Base-by-base conservation (phyloP, 2,888 invertebrate genomes). In the Coremacera marginata region DNA sequence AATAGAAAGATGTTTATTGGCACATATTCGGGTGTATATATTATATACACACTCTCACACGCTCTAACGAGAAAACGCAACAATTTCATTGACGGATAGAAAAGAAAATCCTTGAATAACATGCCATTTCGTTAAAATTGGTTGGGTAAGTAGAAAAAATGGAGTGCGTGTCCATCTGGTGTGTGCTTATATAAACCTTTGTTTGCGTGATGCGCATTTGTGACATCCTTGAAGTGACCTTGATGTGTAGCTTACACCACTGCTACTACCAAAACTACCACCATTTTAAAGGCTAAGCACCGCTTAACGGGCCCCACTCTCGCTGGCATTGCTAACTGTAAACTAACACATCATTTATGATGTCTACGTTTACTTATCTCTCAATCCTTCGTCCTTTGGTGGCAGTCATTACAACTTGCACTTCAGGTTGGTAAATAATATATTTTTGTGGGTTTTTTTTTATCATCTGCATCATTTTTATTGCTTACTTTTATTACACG, bases 211-310 rank as follows among this genome's bases (percentile, higher is more conserved):
- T 84, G 84, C 83, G 84, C 83, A 84, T 84, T 82, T 82, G 82
- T 82, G 82, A 82, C 83, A 84, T 84, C 86, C 86, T 86, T 86
- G 84, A 78, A 80, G 76, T 85, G 86, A 86, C 86, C 86, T 86
- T 86, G 85, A 16, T 73, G 75, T 11, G 44, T 14, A 44, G 44
- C 44, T 2, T 11, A 1, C 44, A 44, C 37, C 37, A 68, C 75
- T 76, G 72, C 57, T 68, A 75, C 68, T 37, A 71, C 75, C 55
- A 65, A 44, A 14, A 49, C 22, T 60, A 27, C 52, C 19, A 19
- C 49, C 49, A 44, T 51, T 51, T 68, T 27, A 49, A 65, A 65
- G 19, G 68, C 27, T 3, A 19, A 49, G 19, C 44, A 37, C 11
- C 63, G 68, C 71, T 70, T 49, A 49, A 27, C 27, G 67, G 44